Percentiles rank a stretch among this genome's conserved stretches.
phyloP scores from a whole-genome alignment of 2,797 vertebrate species.

The Periophthalmus magnuspinnatus region DNA sequence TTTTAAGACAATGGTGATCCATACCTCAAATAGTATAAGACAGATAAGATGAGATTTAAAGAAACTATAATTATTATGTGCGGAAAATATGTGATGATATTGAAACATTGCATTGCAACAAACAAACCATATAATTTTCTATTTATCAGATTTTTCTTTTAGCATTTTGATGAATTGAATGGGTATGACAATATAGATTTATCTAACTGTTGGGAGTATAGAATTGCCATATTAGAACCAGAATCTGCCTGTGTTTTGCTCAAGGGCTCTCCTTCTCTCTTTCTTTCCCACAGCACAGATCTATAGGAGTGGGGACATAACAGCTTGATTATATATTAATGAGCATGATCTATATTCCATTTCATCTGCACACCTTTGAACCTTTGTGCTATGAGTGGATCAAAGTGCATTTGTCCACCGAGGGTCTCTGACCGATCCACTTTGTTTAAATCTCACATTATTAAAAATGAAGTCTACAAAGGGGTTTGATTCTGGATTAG shows the following conservation, averaged over 20 bases:
- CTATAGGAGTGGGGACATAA: neutral
- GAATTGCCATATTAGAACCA: neutral
- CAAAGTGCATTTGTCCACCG: neutral
- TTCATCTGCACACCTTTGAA: constrained; percentile 8
- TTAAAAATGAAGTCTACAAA: neutral
- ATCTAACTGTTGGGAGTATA: no score
- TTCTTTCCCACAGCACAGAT: neutral
- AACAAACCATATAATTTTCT: no score
- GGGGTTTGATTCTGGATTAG: neutral
- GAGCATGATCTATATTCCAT: constrained; percentile 11
- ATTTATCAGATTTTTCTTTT: no score
- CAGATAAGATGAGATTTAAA: no score
- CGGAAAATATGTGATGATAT: no score
- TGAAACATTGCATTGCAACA: no score
- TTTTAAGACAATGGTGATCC: no score
- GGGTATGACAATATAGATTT: no score
- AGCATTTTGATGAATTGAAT: no score
- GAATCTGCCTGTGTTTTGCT: neutral
- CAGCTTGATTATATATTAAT: constrained; percentile 11
- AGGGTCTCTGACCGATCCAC: neutral
- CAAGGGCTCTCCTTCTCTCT: neutral
- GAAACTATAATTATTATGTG: no score
- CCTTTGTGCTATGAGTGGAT: constrained; percentile 3
- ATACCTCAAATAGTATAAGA: no score
- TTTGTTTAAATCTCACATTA: neutral